A percentile compares a stretch with the other conserved stretches of the same genome.
phyloP scores from a whole-genome alignment of 2,888 invertebrate species.

The Diaphora mendica region DNA sequence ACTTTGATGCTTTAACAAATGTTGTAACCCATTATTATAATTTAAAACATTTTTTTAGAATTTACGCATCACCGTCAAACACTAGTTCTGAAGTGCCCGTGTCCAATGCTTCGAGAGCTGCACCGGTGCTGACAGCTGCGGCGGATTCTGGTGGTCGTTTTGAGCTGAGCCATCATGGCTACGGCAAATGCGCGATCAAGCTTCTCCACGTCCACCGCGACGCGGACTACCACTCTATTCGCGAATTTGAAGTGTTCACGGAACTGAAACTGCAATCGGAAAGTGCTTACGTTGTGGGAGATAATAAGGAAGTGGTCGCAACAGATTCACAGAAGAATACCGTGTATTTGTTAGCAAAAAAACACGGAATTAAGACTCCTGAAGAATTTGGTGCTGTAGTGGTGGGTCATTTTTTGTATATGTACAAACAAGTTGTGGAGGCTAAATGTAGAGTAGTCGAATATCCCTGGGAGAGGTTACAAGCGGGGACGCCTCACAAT shows the following conservation, averaged over 20 bases:
- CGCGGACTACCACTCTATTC: constrained; percentile 89
- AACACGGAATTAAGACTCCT: constrained; percentile 91
- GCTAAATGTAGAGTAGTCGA: constrained; percentile 90
- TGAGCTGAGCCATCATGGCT: constrained; percentile 88
- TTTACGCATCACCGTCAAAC: constrained; percentile 83
- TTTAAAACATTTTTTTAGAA: constrained; percentile 64
- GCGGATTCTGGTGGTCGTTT: constrained; percentile 84
- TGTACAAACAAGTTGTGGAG: constrained; percentile 91
- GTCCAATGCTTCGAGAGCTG: constrained; percentile 39
- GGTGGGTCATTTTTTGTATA: constrained; percentile 90
- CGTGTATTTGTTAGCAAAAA: constrained; percentile 92
- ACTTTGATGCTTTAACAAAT: background rate
- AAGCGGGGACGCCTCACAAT: constrained; percentile 87
- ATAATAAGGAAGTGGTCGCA: constrained; percentile 92
- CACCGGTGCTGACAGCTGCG: constrained; percentile 69
- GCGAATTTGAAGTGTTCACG: constrained; percentile 91
- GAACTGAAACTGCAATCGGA: constrained; percentile 89
- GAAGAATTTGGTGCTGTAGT: constrained; percentile 92
- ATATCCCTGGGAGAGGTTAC: constrained; percentile 92
- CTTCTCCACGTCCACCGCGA: constrained; percentile 90
- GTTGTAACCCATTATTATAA: background rate
- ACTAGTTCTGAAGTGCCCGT: constrained; percentile 66
- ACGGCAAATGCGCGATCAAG: constrained; percentile 92
- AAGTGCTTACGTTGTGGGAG: constrained; percentile 90
- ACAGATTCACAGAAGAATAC: constrained; percentile 95